These are phyloP conservation scores for Chloebia gouldiae DNA, from an alignment of 2,113 vertebrate genomes.

Conservation along the genomic window DNA sequence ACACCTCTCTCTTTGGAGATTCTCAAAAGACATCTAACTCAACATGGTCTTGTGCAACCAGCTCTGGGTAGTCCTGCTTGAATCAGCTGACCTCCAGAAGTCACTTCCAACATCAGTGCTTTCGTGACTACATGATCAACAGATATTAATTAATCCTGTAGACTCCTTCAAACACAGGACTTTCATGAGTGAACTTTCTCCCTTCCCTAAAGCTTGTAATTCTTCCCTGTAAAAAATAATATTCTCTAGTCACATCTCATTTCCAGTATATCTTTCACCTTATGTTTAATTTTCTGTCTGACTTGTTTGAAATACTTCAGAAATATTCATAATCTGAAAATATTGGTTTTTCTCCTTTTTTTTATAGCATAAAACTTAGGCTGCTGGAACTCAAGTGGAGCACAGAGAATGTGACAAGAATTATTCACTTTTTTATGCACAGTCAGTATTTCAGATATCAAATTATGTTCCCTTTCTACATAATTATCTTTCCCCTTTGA, in stretches of 20 bases:
- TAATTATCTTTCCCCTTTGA: background rate
- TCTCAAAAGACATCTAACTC: accelerated
- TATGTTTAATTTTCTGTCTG: background rate
- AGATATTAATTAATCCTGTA: background rate
- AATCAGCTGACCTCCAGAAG: background rate
- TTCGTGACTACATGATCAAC: background rate
- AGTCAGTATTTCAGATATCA: background rate
- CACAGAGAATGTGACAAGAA: background rate
- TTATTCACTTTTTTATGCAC: background rate
- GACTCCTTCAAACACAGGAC: background rate
- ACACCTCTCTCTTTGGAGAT: background rate
- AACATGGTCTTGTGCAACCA: background rate
- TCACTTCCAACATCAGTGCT: background rate
- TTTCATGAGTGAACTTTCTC: background rate
- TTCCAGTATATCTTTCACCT: background rate
- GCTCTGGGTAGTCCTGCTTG: background rate
- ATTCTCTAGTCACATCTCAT: background rate
- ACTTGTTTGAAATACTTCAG: background rate
- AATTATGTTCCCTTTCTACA: background rate
- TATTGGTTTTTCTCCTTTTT: background rate
- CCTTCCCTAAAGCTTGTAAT: background rate
- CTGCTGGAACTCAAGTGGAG: background rate
- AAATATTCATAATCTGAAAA: background rate
- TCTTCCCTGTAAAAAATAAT: background rate
- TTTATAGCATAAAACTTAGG: background rate